Conservation (phyloP, 2,113 vertebrate species). For the Crypturellus undulatus region DNA sequence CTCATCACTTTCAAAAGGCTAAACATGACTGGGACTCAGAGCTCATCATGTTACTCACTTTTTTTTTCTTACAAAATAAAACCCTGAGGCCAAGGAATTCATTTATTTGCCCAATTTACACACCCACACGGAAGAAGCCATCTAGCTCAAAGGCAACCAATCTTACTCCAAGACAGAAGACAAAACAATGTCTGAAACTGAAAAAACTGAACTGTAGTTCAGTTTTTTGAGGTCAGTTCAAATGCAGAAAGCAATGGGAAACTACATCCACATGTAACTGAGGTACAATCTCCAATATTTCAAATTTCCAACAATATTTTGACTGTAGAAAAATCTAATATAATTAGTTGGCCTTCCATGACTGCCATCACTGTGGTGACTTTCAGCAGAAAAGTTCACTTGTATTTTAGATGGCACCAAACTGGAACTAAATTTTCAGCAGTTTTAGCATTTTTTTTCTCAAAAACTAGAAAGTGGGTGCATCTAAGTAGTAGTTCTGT, state of each 20-base stretch:
- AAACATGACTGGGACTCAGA: not conserved
- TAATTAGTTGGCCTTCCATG: not conserved
- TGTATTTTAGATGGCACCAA: not conserved
- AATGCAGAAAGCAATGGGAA: not conserved
- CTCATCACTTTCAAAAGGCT: not conserved
- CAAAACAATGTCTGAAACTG: not conserved
- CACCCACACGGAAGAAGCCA: not conserved
- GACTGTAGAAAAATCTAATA: not conserved
- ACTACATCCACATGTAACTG: not conserved
- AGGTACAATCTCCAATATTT: not conserved
- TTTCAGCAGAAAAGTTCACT: not conserved
- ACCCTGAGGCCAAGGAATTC: not conserved
- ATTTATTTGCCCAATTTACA: not conserved
- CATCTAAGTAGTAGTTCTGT: not conserved
- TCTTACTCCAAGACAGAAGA: not conserved
- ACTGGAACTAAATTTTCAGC: not conserved
- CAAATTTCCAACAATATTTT: not conserved
- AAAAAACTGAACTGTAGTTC: not conserved
- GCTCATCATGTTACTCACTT: not conserved
- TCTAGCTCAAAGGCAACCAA: not conserved
- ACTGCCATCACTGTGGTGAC: not conserved
- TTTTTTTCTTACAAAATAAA: not conserved
- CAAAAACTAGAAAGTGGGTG: not conserved
- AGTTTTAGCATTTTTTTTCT: not conserved
- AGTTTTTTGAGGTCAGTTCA: accelerated